phyloP scores from a whole-genome alignment of 2,888 invertebrate species.

The Ectobius pallidus region DNA sequence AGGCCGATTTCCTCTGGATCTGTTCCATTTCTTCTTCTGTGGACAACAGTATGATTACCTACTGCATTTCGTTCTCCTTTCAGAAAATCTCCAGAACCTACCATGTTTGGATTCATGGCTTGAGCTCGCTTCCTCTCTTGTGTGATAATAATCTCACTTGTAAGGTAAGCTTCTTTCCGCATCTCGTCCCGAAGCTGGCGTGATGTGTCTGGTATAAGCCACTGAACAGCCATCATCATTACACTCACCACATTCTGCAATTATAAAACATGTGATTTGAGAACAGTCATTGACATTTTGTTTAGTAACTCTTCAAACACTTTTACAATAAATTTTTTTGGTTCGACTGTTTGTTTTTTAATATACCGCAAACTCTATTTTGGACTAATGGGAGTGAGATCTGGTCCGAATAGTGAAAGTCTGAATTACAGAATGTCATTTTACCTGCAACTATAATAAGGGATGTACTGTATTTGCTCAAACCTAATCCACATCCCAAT shows the following conservation, averaged over 20 bases:
- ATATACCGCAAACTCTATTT: too few relatives aligned
- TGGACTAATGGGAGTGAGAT: too few relatives aligned
- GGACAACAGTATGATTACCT: not conserved
- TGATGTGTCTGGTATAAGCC: conserved; percentile 80
- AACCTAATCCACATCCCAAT: too few relatives aligned
- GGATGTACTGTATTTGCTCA: too few relatives aligned
- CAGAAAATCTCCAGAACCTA: conserved; percentile 27
- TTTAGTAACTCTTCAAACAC: too few relatives aligned
- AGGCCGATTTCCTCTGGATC: not conserved
- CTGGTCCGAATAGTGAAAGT: too few relatives aligned
- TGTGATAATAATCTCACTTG: conserved; percentile 75
- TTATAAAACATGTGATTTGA: too few relatives aligned
- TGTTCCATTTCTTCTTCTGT: not conserved
- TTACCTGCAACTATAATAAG: too few relatives aligned
- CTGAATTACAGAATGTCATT: too few relatives aligned
- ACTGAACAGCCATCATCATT: conserved; percentile 72
- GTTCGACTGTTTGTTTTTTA: too few relatives aligned
- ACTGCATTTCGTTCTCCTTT: not conserved
- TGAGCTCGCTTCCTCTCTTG: conserved; percentile 66
- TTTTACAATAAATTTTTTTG: too few relatives aligned
- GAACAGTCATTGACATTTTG: too few relatives aligned
- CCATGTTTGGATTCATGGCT: conserved; percentile 15
- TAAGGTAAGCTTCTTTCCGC: conserved; percentile 72
- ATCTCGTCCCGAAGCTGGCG: conserved; percentile 71
- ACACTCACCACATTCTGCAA: conserved; percentile 78